A percentile compares a stretch with the other conserved stretches of the same genome.
phyloP scores from a whole-genome alignment of 2,797 vertebrate species.

The Lerista edwardsae region DNA sequence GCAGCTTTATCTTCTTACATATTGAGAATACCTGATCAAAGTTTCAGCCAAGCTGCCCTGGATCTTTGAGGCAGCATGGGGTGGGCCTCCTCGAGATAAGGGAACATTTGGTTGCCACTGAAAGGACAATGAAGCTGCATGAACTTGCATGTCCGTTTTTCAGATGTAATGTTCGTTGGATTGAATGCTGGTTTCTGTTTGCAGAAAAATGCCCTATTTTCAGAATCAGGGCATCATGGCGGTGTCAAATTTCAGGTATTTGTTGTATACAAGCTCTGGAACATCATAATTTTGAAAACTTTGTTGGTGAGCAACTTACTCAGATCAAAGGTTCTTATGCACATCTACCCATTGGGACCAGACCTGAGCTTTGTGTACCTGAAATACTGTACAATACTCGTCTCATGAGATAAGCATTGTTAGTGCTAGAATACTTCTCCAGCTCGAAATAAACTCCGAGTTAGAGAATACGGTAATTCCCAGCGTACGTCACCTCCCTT shows the following conservation, averaged over 20 bases:
- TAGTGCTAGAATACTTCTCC: too few relatives aligned
- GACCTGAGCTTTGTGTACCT: too few relatives aligned
- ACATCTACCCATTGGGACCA: too few relatives aligned
- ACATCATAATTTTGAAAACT: background rate
- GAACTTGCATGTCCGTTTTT: background rate
- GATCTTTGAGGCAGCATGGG: background rate
- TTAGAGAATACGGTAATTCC: too few relatives aligned
- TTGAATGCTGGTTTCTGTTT: background rate
- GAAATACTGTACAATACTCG: too few relatives aligned
- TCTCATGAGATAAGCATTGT: too few relatives aligned
- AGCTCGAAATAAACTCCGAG: too few relatives aligned
- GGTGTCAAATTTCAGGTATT: background rate
- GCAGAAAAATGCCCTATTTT: background rate
- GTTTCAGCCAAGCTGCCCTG: constrained; percentile 31
- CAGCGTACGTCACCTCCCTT: too few relatives aligned
- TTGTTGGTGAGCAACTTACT: background rate
- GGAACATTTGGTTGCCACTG: background rate
- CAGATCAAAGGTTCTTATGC: background rate
- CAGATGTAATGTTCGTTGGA: too few relatives aligned
- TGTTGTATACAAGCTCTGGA: background rate
- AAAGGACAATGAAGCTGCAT: background rate
- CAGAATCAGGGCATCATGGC: background rate
- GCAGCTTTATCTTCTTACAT: constrained; percentile 19
- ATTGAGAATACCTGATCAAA: constrained; percentile 14
- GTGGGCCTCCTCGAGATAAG: too few relatives aligned